Base-by-base conservation (phyloP, 2,113 vertebrate genomes). In the mouse (Mus musculus) region DNA sequence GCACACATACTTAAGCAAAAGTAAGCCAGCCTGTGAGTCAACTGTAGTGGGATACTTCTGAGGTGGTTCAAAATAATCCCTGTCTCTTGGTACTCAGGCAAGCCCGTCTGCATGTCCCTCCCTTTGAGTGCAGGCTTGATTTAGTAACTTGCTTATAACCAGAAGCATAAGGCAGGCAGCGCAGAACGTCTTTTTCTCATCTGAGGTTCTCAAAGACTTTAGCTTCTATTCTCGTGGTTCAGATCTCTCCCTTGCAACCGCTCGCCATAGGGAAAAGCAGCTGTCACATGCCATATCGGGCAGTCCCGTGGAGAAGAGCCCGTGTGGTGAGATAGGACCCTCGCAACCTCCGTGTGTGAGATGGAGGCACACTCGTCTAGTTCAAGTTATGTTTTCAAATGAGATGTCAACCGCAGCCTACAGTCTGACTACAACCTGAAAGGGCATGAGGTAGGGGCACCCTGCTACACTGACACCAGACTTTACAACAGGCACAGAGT, bases 171-270 rank as follows among this genome's bases (percentile, higher is more conserved):
- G 86, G 72, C 6, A 0, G n/a, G 91, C 81, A 85, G 49, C 42
- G 39, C 80, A 46, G 63, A 72, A 72, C 54, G 17, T 69, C 36
- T 77, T 46, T 46, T 80, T 90, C 63, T 89, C 89, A 92, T 49
- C 28, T 46, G 89, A 39, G n/a, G 12, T 65, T 89, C 71, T 26
- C 71, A 91, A 88, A 54, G 42, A 65, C 89, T 85, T n/a, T 9
- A n/a, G 90, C 72, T 73, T 89, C 72, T 76, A n/a, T 86, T 85
- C 86, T 80, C 63, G 95, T 54, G 89, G 71, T 65, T 63, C 30
- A 46, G 30, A 84, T 78, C 61, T 78, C 77, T 89, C 63, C 59
- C 36, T 46, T n/a, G 52, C 20, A 42, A 42, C 6, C 54, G 93
- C 78, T 63, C 91, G 86, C 54, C 78, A 89, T 24, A 24, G 76